Base-by-base conservation (phyloP, 1,140 invertebrate species). In the Kradibia gibbosae region DNA sequence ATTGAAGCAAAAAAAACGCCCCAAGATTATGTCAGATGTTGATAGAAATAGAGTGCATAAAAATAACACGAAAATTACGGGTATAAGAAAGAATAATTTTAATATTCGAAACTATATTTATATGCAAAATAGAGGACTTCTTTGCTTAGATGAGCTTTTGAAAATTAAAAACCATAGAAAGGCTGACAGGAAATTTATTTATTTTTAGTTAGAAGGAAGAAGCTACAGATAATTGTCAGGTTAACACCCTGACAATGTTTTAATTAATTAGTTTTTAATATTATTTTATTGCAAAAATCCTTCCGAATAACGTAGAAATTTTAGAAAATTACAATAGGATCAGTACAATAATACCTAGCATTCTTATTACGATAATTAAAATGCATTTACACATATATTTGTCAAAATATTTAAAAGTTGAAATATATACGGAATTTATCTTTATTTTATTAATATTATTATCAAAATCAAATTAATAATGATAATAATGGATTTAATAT, bases 51-150 rank as follows among this genome's bases (percentile, higher is more conserved):
- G 42, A 8, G 42, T 45, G 42, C 13, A 45, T 45, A 45, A 8
- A 45, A 8, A 45, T 45, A 45, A 45, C 17, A 22, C 22, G 53
- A 5, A 25, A 5, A 22, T 20, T 15, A 67, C 3, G 10, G n/a
- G 34, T 10, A 10, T 3, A 11, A 36, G 28, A 36, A 31, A 13
- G 60, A 13, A 4, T 22, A 31, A 65, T 55, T 60, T 60, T 5
- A 67, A 36, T 34, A 15, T 45, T 50, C 13, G 28, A 55, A 50
- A 11, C 2, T 22, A 22, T 72, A 72, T 74, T 60, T 75, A 60
- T 75, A 75, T 75, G 73, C 53, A 57, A 75, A 75, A 15, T 60
- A 20, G 71, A 31, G 28, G 8, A 73, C 4, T 53, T 73, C 1
- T 53, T 73, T 45, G 71, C n/a, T 13, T 36, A 74, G 31, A 22